Evolutionary conservation across 2,113 vertebrate genomes (phyloP).

Genomic region (Thalassoma bifasciatum): DNA sequence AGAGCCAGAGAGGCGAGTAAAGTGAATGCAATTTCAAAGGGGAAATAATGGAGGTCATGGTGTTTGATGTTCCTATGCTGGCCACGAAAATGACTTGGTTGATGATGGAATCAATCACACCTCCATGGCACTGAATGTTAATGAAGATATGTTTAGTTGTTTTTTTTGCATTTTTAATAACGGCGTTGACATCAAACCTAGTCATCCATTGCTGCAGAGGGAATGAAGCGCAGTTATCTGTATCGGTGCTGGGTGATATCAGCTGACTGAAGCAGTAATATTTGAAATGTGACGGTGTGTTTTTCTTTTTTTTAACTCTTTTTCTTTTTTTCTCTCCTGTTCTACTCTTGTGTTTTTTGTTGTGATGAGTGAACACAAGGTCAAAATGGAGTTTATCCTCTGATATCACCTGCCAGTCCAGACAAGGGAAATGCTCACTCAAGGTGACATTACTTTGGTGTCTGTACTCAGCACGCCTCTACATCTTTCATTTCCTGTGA

Average conservation of each 20-base stretch:
- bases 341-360: slow-evolving; percentile 66
- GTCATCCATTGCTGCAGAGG: slow-evolving; percentile 40
- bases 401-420: slow-evolving; percentile 81
- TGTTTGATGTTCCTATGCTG: slow-evolving; percentile 73
- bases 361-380: slow-evolving; percentile 77
- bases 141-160: slow-evolving; percentile 63
- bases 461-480: slow-evolving; percentile 66
- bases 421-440: slow-evolving; percentile 74
- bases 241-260: slow-evolving; percentile 44
- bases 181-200: slow-evolving; percentile 57
- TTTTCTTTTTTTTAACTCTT: slow-evolving; percentile 3
- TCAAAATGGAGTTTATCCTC: slow-evolving; percentile 81
- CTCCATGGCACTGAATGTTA: slow-evolving; percentile 65
- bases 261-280: slow-evolving; percentile 68
- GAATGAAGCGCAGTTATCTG: slow-evolving; percentile 58
- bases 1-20: slow-evolving; percentile 72
- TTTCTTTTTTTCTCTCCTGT: slow-evolving; percentile 9
- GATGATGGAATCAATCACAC: slow-evolving; percentile 78
- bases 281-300: slow-evolving; percentile 63
- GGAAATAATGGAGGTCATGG: slow-evolving; percentile 80
- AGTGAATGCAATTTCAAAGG: slow-evolving; percentile 80
- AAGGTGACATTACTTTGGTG: slow-evolving; percentile 80
- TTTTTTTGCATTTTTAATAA: slow-evolving; percentile 69
- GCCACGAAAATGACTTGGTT: slow-evolving; percentile 73
- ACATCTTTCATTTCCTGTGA: slow-evolving; percentile 76